Conservation (phyloP, 2,113 vertebrate species). For the Tricholaema leucomelas region DNA sequence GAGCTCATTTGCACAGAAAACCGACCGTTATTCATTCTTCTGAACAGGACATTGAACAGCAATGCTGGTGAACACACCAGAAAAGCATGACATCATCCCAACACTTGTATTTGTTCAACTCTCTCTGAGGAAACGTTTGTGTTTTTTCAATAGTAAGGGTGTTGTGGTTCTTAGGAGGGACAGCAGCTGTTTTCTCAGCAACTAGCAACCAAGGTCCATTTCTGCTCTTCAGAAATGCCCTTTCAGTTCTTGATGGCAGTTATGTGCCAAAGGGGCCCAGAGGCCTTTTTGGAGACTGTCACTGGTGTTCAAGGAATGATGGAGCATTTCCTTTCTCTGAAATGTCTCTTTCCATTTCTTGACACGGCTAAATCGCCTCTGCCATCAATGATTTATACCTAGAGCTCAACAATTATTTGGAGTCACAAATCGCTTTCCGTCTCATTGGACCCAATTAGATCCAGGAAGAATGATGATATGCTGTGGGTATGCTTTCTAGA, state of each 20-base stretch:
- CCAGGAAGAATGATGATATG: not conserved
- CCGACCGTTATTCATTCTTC: not conserved
- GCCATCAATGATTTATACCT: not conserved
- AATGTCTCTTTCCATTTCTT: not conserved
- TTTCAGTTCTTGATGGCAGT: not conserved
- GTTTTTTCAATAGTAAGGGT: not conserved
- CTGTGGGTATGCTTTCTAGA: not conserved
- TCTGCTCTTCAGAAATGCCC: conserved; percentile 1
- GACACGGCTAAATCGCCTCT: not conserved
- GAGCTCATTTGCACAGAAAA: conserved; percentile 5
- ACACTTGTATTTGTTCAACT: not conserved
- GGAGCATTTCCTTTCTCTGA: not conserved
- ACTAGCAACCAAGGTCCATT: not conserved
- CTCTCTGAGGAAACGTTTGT: not conserved
- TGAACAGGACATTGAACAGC: not conserved
- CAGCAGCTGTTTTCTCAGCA: conserved; percentile 22
- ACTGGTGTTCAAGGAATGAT: not conserved
- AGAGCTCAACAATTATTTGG: not conserved
- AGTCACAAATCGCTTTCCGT: not conserved
- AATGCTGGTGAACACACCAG: not conserved
- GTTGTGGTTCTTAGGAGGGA: not conserved
- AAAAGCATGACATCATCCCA: conserved; percentile 33
- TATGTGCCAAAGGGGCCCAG: not conserved
- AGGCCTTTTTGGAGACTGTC: not conserved
- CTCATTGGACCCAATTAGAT: not conserved